Conservation (phyloP, 2,113 vertebrate species). For the Platanista minor region DNA sequence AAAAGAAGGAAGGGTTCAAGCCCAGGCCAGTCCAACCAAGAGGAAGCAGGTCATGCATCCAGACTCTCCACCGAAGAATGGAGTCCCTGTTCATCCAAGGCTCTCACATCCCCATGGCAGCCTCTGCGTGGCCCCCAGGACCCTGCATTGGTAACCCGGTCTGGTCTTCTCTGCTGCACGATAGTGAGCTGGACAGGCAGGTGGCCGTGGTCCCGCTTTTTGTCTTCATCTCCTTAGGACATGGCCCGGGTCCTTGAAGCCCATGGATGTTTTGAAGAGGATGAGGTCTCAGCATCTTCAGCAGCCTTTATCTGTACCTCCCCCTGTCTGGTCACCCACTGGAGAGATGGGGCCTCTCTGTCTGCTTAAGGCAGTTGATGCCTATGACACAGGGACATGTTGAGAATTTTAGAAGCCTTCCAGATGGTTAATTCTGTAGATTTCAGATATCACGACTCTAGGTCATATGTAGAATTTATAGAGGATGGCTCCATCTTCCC, state of each 20-base stretch:
- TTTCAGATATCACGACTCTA: too few relatives aligned
- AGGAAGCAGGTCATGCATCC: background rate
- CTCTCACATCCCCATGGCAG: accelerated
- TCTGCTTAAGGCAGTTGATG: background rate
- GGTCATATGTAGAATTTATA: too few relatives aligned
- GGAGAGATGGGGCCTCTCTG: background rate
- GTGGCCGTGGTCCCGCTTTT: background rate
- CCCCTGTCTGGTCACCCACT: background rate
- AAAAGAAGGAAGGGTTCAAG: background rate
- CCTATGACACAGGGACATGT: background rate
- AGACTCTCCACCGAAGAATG: accelerated
- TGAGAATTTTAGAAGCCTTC: background rate
- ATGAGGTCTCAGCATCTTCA: background rate
- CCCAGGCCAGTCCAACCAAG: background rate
- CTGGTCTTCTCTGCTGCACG: background rate
- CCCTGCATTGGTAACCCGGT: background rate
- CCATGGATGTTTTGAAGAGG: background rate
- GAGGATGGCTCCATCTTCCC: too few relatives aligned
- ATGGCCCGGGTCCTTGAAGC: background rate
- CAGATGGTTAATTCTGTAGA: background rate
- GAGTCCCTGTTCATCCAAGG: too few relatives aligned
- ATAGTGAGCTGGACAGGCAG: background rate
- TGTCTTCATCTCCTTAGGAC: background rate
- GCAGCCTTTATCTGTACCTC: too few relatives aligned
- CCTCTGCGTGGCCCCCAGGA: background rate